Conservation (phyloP, 1,140 invertebrate species). For the Aphaenogaster floridana region DNA sequence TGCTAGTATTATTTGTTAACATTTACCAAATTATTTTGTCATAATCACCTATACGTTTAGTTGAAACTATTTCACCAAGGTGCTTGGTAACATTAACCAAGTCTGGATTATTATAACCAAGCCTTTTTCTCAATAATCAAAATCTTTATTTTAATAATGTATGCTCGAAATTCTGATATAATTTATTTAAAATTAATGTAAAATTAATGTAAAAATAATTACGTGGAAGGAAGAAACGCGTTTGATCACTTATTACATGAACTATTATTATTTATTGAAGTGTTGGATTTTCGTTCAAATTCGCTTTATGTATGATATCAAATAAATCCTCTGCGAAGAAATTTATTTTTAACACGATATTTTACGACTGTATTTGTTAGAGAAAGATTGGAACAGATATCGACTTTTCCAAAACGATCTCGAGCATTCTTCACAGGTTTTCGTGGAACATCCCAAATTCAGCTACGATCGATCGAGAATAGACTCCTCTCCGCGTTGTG, state of each 20-base stretch:
- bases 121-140: background rate
- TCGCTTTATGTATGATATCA: background rate
- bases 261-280: background rate
- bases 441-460: constrained; percentile 28
- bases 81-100: no score
- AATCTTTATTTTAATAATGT: background rate
- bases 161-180: background rate
- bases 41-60: no score
- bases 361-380: constrained; percentile 34
- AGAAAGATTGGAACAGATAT: constrained; percentile 32
- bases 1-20: no score
- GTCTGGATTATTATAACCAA: no score
- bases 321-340: background rate
- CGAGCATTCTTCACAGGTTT: constrained; percentile 55
- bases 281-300: background rate
- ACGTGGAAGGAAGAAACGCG: background rate
- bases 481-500: constrained; percentile 46
- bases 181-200: background rate
- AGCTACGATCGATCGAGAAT: constrained; percentile 60
- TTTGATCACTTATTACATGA: background rate
- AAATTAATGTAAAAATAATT: background rate
- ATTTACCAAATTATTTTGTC: no score
- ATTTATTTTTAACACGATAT: constrained; percentile 10
- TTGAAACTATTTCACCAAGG: no score
- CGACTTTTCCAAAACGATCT: constrained; percentile 49